These are phyloP conservation scores for Eleginops maclovinus DNA, from an alignment of 2,113 vertebrate species.

Conservation along the genomic window DNA sequence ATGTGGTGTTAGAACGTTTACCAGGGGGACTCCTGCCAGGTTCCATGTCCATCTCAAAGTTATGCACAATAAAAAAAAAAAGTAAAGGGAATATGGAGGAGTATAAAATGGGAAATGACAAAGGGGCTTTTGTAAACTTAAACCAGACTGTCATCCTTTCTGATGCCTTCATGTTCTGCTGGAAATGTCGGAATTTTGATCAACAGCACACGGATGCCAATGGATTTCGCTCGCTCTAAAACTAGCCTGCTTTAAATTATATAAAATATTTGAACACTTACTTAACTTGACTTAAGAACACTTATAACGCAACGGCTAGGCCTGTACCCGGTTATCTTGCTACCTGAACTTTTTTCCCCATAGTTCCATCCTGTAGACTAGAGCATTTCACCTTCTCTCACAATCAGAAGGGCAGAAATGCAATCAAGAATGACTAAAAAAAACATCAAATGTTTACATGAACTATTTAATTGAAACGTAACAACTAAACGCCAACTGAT, in stretches of 20 bases:
- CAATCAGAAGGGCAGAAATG: too few species aligned
- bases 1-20: not conserved
- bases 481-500: too few species aligned
- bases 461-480: too few species aligned
- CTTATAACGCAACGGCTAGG: not conserved
- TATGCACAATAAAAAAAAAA: not conserved
- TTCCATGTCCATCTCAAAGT: not conserved
- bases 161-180: not conserved
- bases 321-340: not conserved
- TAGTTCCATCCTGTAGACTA: not conserved
- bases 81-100: not conserved
- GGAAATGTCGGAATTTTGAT: not conserved
- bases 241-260: too few species aligned
- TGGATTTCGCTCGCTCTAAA: not conserved
- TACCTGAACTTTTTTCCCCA: not conserved
- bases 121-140: conserved; percentile 34
- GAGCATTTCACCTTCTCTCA: not conserved
- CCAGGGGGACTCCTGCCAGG: too few species aligned
- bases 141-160: not conserved
- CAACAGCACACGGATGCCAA: not conserved
- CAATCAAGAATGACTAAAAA: too few species aligned
- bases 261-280: not conserved
- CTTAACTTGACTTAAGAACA: not conserved
- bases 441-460: too few species aligned
- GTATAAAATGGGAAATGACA: conserved; percentile 10